Evolutionary conservation across 2,113 vertebrate species (phyloP), one percentile per base, ranked within the genome.

Genomic region (Psittacara wagleri): DNA sequence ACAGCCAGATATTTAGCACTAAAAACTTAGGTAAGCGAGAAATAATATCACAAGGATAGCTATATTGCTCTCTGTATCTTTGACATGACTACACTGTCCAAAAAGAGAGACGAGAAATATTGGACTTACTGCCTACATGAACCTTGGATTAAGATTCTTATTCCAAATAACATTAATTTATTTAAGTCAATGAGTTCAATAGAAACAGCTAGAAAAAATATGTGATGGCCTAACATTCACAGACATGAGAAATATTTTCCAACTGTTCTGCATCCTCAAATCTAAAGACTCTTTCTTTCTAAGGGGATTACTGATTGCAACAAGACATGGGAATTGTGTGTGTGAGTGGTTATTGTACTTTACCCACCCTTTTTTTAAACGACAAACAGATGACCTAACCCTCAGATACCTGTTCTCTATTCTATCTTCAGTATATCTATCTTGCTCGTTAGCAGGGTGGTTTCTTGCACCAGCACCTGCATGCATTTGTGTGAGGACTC

Each of bases 21-120:
- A 81, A 91, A 94, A 93, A 83, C 81, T 83, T 55, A 29, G 27
- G 43, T 76, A 88, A 91, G 66, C 54, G 39, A 92, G 54, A 85
- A 90, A 82, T 1, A 43, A 10, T 61, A 84, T 64, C 68, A 81
- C 52, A 63, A 59, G 87, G 48, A 68, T 16, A 91, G 20, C 29
- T 76, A 22, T 28, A 24, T 49, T 51, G 10, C 80, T 91, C 5
- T 46, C 35, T 74, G 0, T 14, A 39, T 44, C 27, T 94, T 84
- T 90, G 81, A 44, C 9, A 17, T 39, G 28, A 75, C 35, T 82
- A 22, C 5, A 4, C 20, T 44, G 57, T 16, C 55, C 86, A 61
- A 82, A 90, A 63, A 54, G 13, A 94, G 9, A 51, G 33, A 61
- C 46, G 35, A 51, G 18, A 72, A 84, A 64, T 39, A 41, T 7